phyloP scores from a whole-genome alignment of 2,113 vertebrate species.

The Coptodon bakossiorum region DNA sequence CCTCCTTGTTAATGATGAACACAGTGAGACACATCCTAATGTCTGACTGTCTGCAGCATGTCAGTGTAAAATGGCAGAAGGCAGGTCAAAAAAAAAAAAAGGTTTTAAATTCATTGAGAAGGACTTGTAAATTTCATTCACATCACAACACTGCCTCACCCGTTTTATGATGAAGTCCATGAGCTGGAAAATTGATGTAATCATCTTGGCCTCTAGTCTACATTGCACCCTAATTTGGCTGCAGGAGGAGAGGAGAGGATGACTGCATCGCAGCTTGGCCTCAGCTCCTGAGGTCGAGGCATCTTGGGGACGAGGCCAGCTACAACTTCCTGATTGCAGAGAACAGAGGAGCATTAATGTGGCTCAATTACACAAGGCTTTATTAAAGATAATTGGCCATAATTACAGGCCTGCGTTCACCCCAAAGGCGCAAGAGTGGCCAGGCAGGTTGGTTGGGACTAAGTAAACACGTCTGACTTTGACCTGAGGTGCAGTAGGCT shows the following conservation, averaged over 20 bases:
- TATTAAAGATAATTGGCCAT: slow-evolving; percentile 64
- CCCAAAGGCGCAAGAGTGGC: background rate
- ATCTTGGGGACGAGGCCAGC: slow-evolving; percentile 27
- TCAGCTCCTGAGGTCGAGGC: slow-evolving; percentile 21
- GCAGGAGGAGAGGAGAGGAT: slow-evolving; percentile 12
- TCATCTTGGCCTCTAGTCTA: slow-evolving; percentile 56
- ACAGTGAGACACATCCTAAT: slow-evolving; percentile 32
- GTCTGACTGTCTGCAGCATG: slow-evolving; percentile 13
- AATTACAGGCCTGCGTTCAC: slow-evolving; percentile 45
- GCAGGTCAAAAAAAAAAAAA: background rate
- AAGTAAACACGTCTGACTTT: slow-evolving; percentile 48
- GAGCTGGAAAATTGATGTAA: slow-evolving; percentile 63
- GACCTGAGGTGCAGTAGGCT: background rate
- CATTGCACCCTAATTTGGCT: slow-evolving; percentile 35
- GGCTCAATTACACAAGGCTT: slow-evolving; percentile 51
- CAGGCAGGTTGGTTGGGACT: background rate
- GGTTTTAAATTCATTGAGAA: background rate
- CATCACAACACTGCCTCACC: background rate
- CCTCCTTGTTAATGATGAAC: slow-evolving; percentile 38
- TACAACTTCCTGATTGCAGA: slow-evolving; percentile 37
- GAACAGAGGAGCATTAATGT: slow-evolving; percentile 51
- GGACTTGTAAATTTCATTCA: background rate
- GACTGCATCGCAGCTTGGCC: slow-evolving; percentile 34
- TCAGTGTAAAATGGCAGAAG: background rate
- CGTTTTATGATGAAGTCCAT: slow-evolving; percentile 50